These are phyloP conservation scores for Amphimallon solstitiale DNA, from an alignment of 2,888 invertebrate species.

Conservation along the genomic window DNA sequence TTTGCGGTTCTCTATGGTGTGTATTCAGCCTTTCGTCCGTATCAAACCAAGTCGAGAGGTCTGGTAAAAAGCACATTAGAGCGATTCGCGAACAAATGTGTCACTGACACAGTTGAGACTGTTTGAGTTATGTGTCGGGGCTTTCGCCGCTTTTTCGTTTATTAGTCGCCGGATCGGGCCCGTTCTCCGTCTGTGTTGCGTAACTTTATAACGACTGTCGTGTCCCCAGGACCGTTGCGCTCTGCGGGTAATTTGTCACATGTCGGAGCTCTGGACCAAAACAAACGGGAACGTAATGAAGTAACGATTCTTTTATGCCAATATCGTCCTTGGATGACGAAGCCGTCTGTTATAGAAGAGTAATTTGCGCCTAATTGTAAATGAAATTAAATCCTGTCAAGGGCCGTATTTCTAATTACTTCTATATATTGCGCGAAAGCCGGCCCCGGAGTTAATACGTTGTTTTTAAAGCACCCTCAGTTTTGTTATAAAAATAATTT, in stretches of 20 bases:
- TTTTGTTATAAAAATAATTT: no score
- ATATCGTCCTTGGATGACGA: neutral
- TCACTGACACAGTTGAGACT: slow-evolving; percentile 10
- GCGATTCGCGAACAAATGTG: slow-evolving; percentile 2
- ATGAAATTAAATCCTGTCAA: neutral
- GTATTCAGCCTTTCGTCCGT: neutral
- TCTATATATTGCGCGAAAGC: no score
- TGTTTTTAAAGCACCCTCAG: no score
- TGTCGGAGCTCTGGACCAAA: neutral
- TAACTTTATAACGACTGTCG: slow-evolving; percentile 18
- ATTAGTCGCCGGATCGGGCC: neutral
- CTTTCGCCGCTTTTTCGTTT: neutral
- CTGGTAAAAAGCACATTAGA: neutral
- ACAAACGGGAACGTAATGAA: neutral
- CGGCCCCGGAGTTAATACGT: no score
- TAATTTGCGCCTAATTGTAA: neutral
- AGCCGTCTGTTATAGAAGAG: neutral
- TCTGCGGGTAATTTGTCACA: slow-evolving; percentile 13
- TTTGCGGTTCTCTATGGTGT: slow-evolving; percentile 1
- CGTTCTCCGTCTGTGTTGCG: neutral
- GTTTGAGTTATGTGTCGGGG: slow-evolving; percentile 7
- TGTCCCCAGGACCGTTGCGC: neutral
- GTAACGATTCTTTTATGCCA: slow-evolving; percentile 11
- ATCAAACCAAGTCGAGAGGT: neutral
- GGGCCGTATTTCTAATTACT: no score